Percentiles rank a stretch among this genome's conserved stretches.
Evolutionary conservation across 2,797 vertebrate genomes (phyloP).

Genomic region (Parambassis ranga): DNA sequence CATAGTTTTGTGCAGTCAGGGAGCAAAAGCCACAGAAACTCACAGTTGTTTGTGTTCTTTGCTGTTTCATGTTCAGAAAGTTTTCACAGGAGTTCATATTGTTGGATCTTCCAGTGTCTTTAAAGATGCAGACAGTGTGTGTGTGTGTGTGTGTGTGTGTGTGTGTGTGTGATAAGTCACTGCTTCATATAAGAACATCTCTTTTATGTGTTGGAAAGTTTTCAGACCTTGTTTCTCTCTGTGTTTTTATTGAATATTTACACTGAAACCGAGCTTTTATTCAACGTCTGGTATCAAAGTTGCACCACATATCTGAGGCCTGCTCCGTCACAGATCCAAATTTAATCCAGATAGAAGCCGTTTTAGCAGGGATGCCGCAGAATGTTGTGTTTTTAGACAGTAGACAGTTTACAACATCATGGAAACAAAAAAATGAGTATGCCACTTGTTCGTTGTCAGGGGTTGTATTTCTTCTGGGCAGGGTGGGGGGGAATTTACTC

Average conservation of each 20-base stretch:
- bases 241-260: slow-evolving; percentile 31
- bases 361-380: background rate
- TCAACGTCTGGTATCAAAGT: slow-evolving; percentile 5
- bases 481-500: slow-evolving; percentile 53
- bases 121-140: slow-evolving; percentile 28
- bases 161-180: slow-evolving; percentile 50
- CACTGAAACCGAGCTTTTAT: slow-evolving; percentile 26
- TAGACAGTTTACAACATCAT: background rate
- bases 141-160: slow-evolving; percentile 14
- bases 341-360: too few relatives aligned
- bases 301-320: background rate
- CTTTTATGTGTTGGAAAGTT: slow-evolving; percentile 48
- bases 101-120: slow-evolving; percentile 44
- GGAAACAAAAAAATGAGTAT: background rate
- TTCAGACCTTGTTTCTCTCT: slow-evolving; percentile 17
- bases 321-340: slow-evolving; percentile 1
- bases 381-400: background rate
- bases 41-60: slow-evolving; percentile 54
- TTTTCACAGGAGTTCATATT: slow-evolving; percentile 56
- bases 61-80: slow-evolving; percentile 56
- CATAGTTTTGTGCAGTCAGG: slow-evolving; percentile 59
- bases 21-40: slow-evolving; percentile 58
- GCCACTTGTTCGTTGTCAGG: slow-evolving; percentile 18
- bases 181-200: slow-evolving; percentile 23
- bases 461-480: slow-evolving; percentile 33